Evolutionary conservation across 2,888 invertebrate species (phyloP).

Genomic region (Catonia carolina): DNA sequence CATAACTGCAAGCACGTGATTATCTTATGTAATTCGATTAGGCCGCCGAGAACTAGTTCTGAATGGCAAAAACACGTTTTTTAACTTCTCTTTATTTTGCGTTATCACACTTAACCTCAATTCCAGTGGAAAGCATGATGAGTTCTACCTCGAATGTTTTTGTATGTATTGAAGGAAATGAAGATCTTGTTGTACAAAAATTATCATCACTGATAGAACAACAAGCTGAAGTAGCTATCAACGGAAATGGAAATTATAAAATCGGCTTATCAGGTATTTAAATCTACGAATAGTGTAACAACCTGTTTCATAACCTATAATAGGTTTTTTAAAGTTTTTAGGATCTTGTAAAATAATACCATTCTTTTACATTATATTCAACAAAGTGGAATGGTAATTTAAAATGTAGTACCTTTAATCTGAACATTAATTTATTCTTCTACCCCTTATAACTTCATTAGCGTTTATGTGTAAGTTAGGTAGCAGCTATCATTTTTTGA

Average conservation of each 20-base stretch:
- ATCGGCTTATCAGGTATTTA: slow-evolving; percentile 70
- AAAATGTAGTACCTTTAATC: too few species aligned
- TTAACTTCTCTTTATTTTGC: not conserved
- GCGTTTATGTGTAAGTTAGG: too few species aligned
- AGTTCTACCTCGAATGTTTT: slow-evolving; percentile 6
- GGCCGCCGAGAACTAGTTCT: not conserved
- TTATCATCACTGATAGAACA: slow-evolving; percentile 57
- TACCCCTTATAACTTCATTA: too few species aligned
- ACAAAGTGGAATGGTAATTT: too few species aligned
- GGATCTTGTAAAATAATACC: too few species aligned
- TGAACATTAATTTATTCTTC: too few species aligned
- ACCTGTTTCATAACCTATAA: too few species aligned
- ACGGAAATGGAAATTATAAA: slow-evolving; percentile 57
- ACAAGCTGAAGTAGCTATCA: slow-evolving; percentile 58
- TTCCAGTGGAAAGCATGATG: not conserved
- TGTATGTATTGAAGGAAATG: slow-evolving; percentile 41
- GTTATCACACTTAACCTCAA: not conserved
- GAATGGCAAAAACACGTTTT: not conserved
- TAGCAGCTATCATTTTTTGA: too few species aligned
- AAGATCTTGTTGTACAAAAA: slow-evolving; percentile 52
- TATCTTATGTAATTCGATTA: not conserved
- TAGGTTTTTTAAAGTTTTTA: too few species aligned
- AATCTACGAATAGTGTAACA: not conserved
- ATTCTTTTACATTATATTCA: too few species aligned
- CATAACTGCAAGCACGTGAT: not conserved